Evolutionary conservation across 2,113 vertebrate species (phyloP).

Genomic region (Tretioscincus oriximinensis): DNA sequence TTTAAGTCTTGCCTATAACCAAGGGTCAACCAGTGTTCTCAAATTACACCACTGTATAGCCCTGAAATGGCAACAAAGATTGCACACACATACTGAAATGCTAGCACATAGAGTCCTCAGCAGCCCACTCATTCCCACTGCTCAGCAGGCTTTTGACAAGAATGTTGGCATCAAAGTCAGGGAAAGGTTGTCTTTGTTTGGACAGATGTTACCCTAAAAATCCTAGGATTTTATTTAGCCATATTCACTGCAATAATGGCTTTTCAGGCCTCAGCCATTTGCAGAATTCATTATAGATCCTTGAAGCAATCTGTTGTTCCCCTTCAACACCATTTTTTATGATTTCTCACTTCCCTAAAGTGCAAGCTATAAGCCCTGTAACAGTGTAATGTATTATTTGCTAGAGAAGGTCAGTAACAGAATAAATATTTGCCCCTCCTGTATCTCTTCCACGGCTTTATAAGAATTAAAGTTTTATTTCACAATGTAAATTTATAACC

Average conservation of each 20-base stretch:
- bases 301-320: constrained; percentile 22
- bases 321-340: neutral
- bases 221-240: constrained; percentile 28
- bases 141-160: neutral
- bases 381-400: constrained; percentile 55
- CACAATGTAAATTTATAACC: constrained; percentile 36
- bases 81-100: neutral
- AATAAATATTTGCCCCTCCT: constrained; percentile 71
- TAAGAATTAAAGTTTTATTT: constrained; percentile 58
- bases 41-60: neutral
- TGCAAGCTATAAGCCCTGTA: neutral
- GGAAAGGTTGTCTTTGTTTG: constrained; percentile 42
- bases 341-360: constrained; percentile 52
- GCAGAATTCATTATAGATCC: constrained; percentile 35
- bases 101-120: neutral
- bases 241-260: constrained; percentile 36
- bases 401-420: constrained; percentile 72
- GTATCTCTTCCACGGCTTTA: constrained; percentile 59
- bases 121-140: neutral
- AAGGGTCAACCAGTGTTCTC: too few species aligned
- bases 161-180: constrained; percentile 3
- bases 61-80: neutral
- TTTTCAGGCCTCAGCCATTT: constrained; percentile 41
- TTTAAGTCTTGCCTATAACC: neutral
- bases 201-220: constrained; percentile 50